Base-by-base conservation (phyloP, 1,140 invertebrate genomes). In the Bilobella aurantiaca region DNA sequence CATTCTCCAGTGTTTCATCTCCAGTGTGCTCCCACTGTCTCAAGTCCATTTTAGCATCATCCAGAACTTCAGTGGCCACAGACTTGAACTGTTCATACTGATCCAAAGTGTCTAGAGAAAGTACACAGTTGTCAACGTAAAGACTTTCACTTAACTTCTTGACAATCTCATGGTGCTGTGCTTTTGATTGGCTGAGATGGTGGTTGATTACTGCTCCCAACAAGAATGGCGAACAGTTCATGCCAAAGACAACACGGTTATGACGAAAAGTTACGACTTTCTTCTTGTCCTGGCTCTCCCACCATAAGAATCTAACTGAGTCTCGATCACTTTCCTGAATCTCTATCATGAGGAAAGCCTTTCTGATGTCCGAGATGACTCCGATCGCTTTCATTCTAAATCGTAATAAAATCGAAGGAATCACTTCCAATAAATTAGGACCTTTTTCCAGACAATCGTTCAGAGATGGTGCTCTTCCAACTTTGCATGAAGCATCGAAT, bases 261-360 rank as follows among this genome's bases (percentile, higher is more conserved):
- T 69, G 68, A 1, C 68, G 31, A 59, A 46, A 71, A 0, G 37
- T 49, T 25, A 56, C 30, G 12, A 71, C 1, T 31, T 58, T 37
- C 3, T 47, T 46, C 27, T 29, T 62, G 2, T 16, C 25, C 27
- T 31, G 18, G 29, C 69, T 62, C 27, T 61, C 60, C 32, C 64
- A 65, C 69, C 67, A 69, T 2, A 71, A 63, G 28, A 71, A 71
- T 18, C 64, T 27, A 8, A 65, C 21, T 27, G 42, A 64, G 21
- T 71, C 30, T 21, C 77, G 23, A 58, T 79, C 75, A 5, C 66
- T 28, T 34, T 62, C 30, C 53, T 31, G 1, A 29, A 75, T 21
- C 16, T 42, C 58, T 21, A 80, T 77, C 65, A 78, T 75, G 14
- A 78, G 65, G 74, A 80, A 80, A 0, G 75, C 78, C 42, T 76